Base-by-base conservation (phyloP, 2,888 invertebrate genomes). In the Napeogenes inachia region DNA sequence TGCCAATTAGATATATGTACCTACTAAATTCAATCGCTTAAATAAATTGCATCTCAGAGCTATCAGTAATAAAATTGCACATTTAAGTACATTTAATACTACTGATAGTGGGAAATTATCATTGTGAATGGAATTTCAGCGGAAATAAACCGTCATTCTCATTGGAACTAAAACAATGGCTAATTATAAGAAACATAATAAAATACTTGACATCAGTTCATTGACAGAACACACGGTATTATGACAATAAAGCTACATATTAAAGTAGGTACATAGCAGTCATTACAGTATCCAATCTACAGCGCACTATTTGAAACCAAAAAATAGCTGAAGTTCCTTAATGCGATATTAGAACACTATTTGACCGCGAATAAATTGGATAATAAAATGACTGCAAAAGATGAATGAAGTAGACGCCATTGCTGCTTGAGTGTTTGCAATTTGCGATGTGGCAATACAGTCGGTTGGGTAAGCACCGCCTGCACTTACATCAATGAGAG, bases 341-440 rank as follows among this genome's bases (percentile, higher is more conserved):
- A 21, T 21, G 21, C 21, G 21, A 21, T 21, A 21, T 21, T 21
- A 21, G 21, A 21, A 21, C 21, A 21, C 21, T 21, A 21, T 21
- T 21, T 21, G 21, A 21, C 21, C 21, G 21, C 21, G 21, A 21
- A 21, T 21, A 21, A 21, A 21, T 21, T 21, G 21, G 21, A 21
- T 21, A 21, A 21, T 21, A 21, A 21, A 21, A 21, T 21, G 21
- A 21, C 21, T 21, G 21, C 21, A 21, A 71, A 73, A 70, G 69
- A 63, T 72, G 78, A 75, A 87, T 87, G 87, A 79, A 76, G 72
- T 76, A 73, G 75, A 73, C 73, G 79, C 75, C 85, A 85, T 86
- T 86, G 76, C 84, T 68, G 66, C 63, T 58, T 58, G 62, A 63
- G 70, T 67, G 68, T 75, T 75, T 75, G 75, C 77, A 80, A 76